These are phyloP conservation scores for Mythimna pallens DNA, from an alignment of 2,888 invertebrate genomes.

Conservation along the genomic window DNA sequence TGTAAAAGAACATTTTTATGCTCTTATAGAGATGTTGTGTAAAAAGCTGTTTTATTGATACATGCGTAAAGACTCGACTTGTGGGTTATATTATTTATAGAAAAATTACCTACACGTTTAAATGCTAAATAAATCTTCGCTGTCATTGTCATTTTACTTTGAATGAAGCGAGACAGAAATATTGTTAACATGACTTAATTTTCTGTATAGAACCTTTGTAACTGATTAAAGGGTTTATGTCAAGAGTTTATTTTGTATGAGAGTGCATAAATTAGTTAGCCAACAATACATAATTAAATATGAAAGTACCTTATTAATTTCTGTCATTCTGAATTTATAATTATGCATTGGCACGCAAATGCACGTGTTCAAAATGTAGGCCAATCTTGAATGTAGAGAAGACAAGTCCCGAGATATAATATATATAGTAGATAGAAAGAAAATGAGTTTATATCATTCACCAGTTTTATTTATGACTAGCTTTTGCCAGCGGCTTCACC, in stretches of 20 bases:
- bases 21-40: constrained; percentile 20
- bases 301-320: constrained; percentile 27
- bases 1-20: constrained; percentile 37
- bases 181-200: constrained; percentile 11
- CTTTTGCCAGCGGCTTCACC: too few species aligned
- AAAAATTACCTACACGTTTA: constrained; percentile 35
- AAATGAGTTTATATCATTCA: neutral
- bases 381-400: constrained; percentile 11
- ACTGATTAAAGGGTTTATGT: neutral
- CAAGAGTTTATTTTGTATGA: neutral
- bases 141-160: constrained; percentile 43
- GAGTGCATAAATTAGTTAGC: constrained; percentile 21
- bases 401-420: neutral
- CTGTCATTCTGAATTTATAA: constrained; percentile 23
- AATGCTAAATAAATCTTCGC: constrained; percentile 46
- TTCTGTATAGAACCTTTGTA: neutral
- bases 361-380: constrained; percentile 26
- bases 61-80: constrained; percentile 29
- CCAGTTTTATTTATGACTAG: too few species aligned
- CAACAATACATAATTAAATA: constrained; percentile 18
- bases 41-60: constrained; percentile 44
- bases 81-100: constrained; percentile 15
- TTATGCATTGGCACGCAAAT: constrained; percentile 35
- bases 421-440: neutral
- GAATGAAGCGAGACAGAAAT: constrained; percentile 15